Conservation (phyloP, 2,113 vertebrate genomes). For the Tachysurus fulvidraco region DNA sequence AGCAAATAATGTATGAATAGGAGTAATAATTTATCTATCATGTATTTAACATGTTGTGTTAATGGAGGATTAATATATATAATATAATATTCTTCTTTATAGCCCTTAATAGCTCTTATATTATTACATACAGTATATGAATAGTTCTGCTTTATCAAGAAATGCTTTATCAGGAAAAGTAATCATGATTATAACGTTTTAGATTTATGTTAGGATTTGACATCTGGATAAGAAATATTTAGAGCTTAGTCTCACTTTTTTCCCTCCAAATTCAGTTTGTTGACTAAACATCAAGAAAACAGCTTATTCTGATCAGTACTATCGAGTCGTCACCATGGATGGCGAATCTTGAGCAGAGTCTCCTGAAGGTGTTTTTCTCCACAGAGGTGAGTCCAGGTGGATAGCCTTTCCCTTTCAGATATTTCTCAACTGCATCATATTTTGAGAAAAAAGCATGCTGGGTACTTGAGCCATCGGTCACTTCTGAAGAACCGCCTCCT, state of each 20-base stretch:
- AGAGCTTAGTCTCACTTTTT: neutral
- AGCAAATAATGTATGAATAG: neutral
- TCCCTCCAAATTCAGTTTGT: neutral
- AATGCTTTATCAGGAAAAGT: neutral
- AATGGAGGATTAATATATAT: neutral
- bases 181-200: neutral
- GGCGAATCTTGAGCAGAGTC: conserved; percentile 66
- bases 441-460: conserved; percentile 65
- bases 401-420: conserved; percentile 60
- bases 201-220: neutral
- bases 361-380: conserved; percentile 72
- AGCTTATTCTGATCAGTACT: neutral
- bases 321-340: conserved; percentile 43
- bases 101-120: neutral
- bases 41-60: neutral
- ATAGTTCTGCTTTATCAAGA: neutral
- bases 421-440: conserved; percentile 66
- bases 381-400: conserved; percentile 65
- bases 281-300: neutral
- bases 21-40: neutral
- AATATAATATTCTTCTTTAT: neutral
- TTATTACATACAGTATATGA: neutral
- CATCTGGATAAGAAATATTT: neutral
- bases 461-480: neutral
- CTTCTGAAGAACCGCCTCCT: neutral